Evolutionary conservation across 2,113 vertebrate species (phyloP).

Genomic region (Thinocorus orbignyianus): DNA sequence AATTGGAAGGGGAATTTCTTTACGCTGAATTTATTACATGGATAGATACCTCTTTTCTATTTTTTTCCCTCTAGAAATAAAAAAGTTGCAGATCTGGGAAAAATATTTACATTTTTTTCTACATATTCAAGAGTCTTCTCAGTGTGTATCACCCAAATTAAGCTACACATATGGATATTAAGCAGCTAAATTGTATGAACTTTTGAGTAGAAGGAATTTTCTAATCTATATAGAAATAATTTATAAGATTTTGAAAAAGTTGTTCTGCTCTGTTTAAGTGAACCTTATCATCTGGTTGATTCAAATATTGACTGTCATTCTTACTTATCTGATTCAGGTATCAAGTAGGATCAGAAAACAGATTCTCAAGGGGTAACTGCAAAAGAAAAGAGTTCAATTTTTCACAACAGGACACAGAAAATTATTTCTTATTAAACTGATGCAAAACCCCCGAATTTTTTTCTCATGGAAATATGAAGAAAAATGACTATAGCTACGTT

Average conservation of each 20-base stretch:
- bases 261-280: background rate
- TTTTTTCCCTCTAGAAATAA: background rate
- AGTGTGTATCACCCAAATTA: background rate
- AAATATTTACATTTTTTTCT: background rate
- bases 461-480: background rate
- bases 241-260: background rate
- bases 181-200: background rate
- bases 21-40: background rate
- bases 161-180: background rate
- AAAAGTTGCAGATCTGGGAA: background rate
- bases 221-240: background rate
- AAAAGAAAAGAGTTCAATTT: background rate
- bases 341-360: background rate
- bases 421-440: background rate
- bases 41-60: accelerated
- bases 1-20: background rate
- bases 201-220: background rate
- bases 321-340: background rate
- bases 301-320: background rate
- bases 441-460: background rate
- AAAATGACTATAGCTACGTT: background rate
- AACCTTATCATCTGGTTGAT: background rate
- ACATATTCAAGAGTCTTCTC: background rate
- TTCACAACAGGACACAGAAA: background rate
- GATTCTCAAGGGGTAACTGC: background rate